Evolutionary conservation across 2,797 vertebrate species (phyloP).

Genomic region (Cyclura pinguis): DNA sequence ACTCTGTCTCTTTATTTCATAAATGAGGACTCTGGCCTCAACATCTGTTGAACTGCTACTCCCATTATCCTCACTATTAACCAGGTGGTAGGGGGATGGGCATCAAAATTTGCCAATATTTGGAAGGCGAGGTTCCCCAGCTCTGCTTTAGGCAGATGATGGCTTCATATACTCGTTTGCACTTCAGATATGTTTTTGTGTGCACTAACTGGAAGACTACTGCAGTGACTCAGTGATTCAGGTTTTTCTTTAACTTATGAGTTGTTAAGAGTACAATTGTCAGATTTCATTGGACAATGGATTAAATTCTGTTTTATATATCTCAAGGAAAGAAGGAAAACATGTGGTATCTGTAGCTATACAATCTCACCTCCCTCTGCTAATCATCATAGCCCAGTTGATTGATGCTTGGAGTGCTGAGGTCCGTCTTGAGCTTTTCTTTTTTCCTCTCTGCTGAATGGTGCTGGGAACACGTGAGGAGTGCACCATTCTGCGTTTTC

Average conservation of each 20-base stretch:
- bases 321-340: not conserved
- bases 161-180: not conserved
- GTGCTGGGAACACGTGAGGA: not conserved
- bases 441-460: not conserved
- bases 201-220: not conserved
- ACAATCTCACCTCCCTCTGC: not conserved
- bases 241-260: not conserved
- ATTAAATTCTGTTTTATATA: not conserved
- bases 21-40: not conserved
- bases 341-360: not conserved
- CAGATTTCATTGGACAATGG: not conserved
- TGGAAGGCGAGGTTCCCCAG: not conserved
- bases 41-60: not conserved
- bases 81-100: not conserved
- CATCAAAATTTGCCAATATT: not conserved
- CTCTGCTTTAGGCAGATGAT: not conserved
- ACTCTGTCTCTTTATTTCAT: not conserved
- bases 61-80: not conserved
- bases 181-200: not conserved
- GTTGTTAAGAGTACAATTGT: not conserved
- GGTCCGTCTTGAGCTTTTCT: not conserved
- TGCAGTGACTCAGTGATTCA: not conserved
- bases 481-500: not conserved
- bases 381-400: not conserved
- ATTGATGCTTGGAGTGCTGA: not conserved